Conservation (phyloP, 2,113 vertebrate genomes). For the Oreochromis spilurus region DNA sequence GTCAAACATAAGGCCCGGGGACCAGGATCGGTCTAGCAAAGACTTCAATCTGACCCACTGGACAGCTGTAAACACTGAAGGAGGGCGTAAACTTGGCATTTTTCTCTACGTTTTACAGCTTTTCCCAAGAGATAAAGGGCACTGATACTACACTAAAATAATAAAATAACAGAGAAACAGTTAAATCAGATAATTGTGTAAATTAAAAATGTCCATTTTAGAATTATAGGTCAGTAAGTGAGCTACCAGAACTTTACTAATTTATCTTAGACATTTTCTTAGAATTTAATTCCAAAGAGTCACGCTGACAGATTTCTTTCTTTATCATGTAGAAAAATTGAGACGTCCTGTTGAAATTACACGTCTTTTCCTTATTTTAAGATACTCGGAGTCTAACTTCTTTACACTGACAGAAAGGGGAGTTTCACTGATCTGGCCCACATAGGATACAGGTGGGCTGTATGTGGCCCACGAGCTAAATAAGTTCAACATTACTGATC, state of each 20-base stretch:
- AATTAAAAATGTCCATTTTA: accelerated
- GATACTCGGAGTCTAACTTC: not conserved
- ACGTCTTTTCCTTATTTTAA: not conserved
- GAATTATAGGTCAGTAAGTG: not conserved
- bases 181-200: accelerated
- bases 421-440: accelerated
- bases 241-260: not conserved
- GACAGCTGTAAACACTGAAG: not conserved
- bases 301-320: not conserved
- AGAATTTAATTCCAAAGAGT: not conserved
- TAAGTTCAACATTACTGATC: not conserved
- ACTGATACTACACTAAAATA: accelerated
- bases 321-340: accelerated
- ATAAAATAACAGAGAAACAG: not conserved
- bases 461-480: no score
- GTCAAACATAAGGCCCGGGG: not conserved
- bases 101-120: accelerated
- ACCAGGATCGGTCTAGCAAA: not conserved
- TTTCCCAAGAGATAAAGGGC: accelerated
- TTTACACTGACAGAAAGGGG: not conserved
- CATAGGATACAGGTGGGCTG: not conserved
- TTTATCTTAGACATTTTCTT: not conserved
- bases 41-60: not conserved
- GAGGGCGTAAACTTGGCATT: accelerated
- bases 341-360: accelerated